Evolutionary conservation across 2,113 vertebrate genomes (phyloP).

Genomic region (Gambusia holbrooki): DNA sequence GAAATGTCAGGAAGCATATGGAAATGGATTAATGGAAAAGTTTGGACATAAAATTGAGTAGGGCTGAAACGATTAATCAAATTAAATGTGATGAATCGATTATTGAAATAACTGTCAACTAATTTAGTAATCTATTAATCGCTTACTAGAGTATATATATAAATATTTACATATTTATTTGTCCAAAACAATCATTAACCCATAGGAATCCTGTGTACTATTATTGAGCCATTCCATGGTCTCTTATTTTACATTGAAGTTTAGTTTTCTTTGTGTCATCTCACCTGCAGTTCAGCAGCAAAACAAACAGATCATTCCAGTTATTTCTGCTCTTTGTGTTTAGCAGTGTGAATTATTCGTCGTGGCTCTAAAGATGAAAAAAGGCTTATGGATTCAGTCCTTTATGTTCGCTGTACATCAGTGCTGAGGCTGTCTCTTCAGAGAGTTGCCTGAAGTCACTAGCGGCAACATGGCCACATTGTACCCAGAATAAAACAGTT

Average conservation of each 20-base stretch:
- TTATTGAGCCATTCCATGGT: not conserved
- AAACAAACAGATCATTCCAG: not conserved
- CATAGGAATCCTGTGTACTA: not conserved
- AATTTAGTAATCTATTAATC: too few relatives aligned
- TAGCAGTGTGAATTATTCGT: not conserved
- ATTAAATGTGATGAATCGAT: too few relatives aligned
- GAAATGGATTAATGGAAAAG: not conserved
- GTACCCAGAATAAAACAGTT: conserved; percentile 33
- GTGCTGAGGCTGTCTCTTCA: not conserved
- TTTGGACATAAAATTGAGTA: too few relatives aligned
- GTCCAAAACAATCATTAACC: not conserved
- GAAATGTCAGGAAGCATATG: not conserved
- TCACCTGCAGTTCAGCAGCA: not conserved
- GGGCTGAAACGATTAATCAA: too few relatives aligned
- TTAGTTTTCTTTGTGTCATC: not conserved
- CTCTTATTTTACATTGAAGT: not conserved
- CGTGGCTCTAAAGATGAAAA: not conserved
- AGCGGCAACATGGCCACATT: conserved; percentile 31
- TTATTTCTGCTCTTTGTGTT: not conserved
- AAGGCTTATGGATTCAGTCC: not conserved
- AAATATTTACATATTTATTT: too few relatives aligned
- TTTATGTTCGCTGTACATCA: not conserved
- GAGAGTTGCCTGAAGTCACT: conserved; percentile 25
- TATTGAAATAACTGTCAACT: too few relatives aligned
- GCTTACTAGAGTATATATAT: too few relatives aligned